Base-by-base conservation (phyloP, 2,113 vertebrate species). In the Cottus gobio region DNA sequence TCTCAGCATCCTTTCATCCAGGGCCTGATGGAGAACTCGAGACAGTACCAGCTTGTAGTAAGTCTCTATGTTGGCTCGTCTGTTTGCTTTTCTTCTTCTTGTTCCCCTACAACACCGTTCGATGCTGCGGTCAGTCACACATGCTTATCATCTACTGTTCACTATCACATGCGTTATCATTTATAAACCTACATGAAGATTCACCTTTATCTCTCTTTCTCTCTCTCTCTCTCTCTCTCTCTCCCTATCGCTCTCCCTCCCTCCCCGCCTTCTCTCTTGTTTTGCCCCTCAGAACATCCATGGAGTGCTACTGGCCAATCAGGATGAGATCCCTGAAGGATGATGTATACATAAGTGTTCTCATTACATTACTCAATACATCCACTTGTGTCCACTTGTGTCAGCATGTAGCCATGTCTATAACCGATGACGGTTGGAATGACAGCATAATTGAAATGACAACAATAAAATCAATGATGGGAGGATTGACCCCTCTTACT, bases 1-100 rank as follows among this genome's bases (percentile, higher is more conserved):
- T 91, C 95, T 84, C 93, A 94, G 69, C 96, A 97, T 87, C 95
- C 95, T 72, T 93, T 94, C 42, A 90, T 96, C 78, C 93, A 96
- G 83, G 83, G 91, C 34, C 89, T 97, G 79, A 95, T 98, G 77
- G 93, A 94, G 10, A 93, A 5, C 0, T 95, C 91, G 30, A 80
- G 88, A 39, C 92, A 89, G 18, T 93, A 96, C 78, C 95, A 93
- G 71, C 92, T 97, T 75, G 83, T 93, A 36, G 97, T 98, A 89
- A 96, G 97, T 96, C 11, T 31, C 18, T 16, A 4, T 34, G 16
- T n/a, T 2, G 4, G 66, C 26, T 56, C 18, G 56, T 46, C 22
- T 64, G 7, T 37, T n/a, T 67, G 9, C 46, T 36, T n/a, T 48
- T 20, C 5, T 48, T 20, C 34, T 37, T 44, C 42, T 64, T 76